Evolutionary conservation across 2,797 vertebrate genomes (phyloP), one percentile per base, ranked within the genome.

Genomic region (Gephyroberyx darwinii): DNA sequence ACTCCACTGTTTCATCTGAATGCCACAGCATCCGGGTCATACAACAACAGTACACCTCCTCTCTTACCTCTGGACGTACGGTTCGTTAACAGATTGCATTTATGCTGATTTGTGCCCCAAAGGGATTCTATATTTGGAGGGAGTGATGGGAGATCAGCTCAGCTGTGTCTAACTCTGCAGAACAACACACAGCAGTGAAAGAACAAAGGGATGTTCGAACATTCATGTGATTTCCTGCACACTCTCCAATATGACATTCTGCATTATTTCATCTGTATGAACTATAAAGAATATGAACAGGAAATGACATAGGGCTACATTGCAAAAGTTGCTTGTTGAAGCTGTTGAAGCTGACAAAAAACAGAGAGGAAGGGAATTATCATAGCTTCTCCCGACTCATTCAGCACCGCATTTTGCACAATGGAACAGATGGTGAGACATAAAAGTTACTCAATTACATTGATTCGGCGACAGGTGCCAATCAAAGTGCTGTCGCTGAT

Each of bases 381-480:
- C 80, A 71, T 71, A 65, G 65, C 73, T 60, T 65, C 69, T 77
- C 86, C 78, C 68, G 57, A 45, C 77, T 85, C 70, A 53, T 69
- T 86, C 57, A 62, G 57, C 65, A 52, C 7, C 26, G 47, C 55
- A 65, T 37, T 54, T 69, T 37, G 66, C 55, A 39, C 47, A 37
- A 82, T 74, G 70, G 83, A 87, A 80, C 86, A 89, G 84, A 91
- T 83, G 86, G 86, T 8, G 43, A 60, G 57, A 75, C 74, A 86
- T 68, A 74, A 78, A 84, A 78, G 77, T 74, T 73, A 69, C 66
- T 81, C 77, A 67, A 62, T 82, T 37, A 80, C 85, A 89, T 79
- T 88, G 88, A 92, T 86, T 91, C 35, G 1, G 61, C 48, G 86
- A 90, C 87, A 89, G 88, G 79, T 92, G 89, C 89, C 91, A 89